A percentile compares a stretch with the other conserved stretches of the same genome.
Evolutionary conservation across 92 coral and sea anemone genomes (phyloP).

Genomic region (Phenganax stokvisi): DNA sequence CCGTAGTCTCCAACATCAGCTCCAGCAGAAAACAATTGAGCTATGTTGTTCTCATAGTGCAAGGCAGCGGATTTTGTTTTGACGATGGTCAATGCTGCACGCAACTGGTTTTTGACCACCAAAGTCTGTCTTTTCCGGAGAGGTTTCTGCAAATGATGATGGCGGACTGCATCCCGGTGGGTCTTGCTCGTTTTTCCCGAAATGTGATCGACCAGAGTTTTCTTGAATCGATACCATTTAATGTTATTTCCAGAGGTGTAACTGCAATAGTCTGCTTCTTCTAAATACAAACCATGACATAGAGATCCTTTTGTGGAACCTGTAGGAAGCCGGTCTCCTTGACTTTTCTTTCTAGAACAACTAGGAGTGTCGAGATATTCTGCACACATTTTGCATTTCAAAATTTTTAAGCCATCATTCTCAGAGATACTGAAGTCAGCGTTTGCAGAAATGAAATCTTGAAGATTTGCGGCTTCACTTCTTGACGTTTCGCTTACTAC

Average conservation of each 20-base stretch:
- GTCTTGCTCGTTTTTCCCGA: constrained; percentile 6
- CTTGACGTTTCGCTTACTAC: neutral
- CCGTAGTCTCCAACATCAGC: constrained; percentile 34
- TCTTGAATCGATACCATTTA: constrained; percentile 18
- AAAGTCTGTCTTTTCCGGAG: constrained; percentile 7
- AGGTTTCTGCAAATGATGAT: constrained; percentile 26
- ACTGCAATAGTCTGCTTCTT: neutral
- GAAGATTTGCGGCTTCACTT: neutral
- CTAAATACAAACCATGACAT: constrained; percentile 19
- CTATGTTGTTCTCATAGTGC: constrained; percentile 19
- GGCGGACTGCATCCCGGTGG: constrained; percentile 31
- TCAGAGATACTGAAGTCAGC: neutral
- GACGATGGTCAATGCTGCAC: constrained; percentile 31
- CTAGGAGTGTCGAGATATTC: neutral
- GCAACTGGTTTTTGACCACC: constrained; percentile 12
- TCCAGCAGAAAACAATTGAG: constrained; percentile 23
- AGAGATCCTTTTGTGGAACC: constrained; percentile 11
- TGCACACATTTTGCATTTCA: constrained; percentile 21
- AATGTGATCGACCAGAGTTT: constrained; percentile 12
- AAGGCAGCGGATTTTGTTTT: constrained; percentile 51
- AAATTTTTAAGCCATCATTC: constrained; percentile 4
- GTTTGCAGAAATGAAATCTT: neutral
- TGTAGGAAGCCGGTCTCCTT: constrained; percentile 12
- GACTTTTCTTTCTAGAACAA: neutral
- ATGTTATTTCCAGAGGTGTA: neutral